phyloP scores from a whole-genome alignment of 1,140 invertebrate genomes.

The Drosophila nikananu region DNA sequence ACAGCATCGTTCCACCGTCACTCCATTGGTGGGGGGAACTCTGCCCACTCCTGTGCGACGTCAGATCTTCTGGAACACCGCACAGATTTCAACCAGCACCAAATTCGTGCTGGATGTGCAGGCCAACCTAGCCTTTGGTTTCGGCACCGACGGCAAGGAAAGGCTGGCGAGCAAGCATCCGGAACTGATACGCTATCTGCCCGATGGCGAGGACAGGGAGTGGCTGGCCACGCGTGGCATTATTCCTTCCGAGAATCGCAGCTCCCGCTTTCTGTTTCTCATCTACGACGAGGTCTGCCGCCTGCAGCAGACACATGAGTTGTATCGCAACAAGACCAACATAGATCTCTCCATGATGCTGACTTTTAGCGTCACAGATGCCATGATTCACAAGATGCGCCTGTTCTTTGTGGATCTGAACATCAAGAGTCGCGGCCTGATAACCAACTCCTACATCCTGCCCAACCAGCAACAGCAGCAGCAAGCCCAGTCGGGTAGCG shows the following conservation, averaged over 20 bases:
- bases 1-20: constrained; percentile 23
- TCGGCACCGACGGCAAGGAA: constrained; percentile 79
- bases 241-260: constrained; percentile 75
- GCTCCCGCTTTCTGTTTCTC: constrained; percentile 78
- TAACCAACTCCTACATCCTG: constrained; percentile 78
- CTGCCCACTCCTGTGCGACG: constrained; percentile 69
- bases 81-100: constrained; percentile 75
- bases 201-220: constrained; percentile 79
- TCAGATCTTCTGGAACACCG: constrained; percentile 84
- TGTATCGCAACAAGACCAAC: constrained; percentile 69
- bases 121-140: constrained; percentile 82
- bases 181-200: constrained; percentile 81
- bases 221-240: constrained; percentile 77
- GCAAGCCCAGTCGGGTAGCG: constrained; percentile 14
- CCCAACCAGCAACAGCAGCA: constrained; percentile 43
- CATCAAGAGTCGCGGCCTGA: constrained; percentile 82
- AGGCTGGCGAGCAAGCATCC: constrained; percentile 83
- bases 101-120: constrained; percentile 83
- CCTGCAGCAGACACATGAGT: constrained; percentile 71
- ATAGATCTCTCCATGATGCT: constrained; percentile 76
- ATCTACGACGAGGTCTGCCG: constrained; percentile 80
- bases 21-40: constrained; percentile 51
- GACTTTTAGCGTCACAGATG: constrained; percentile 75
- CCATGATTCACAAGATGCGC: constrained; percentile 84
- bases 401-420: constrained; percentile 82